These are phyloP conservation scores for Theocolax elegans DNA, from an alignment of 1,140 invertebrate genomes.

Conservation along the genomic window DNA sequence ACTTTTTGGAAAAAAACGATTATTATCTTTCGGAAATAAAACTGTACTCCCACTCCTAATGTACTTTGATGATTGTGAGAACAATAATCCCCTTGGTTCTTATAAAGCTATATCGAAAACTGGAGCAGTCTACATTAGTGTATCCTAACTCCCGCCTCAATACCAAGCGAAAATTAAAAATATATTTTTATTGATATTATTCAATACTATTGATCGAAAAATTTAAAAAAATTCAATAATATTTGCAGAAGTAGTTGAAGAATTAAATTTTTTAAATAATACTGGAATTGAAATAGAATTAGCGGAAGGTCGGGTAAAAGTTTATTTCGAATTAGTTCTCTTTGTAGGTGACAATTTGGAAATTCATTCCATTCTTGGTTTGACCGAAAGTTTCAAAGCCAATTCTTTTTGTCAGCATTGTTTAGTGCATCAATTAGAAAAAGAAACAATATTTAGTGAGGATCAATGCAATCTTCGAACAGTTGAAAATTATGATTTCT, in stretches of 20 bases:
- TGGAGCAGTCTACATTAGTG: neutral
- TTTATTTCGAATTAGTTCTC: neutral
- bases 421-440: neutral
- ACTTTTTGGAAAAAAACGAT: neutral
- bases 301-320: neutral
- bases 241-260: neutral
- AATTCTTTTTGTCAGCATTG: constrained; percentile 14
- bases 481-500: constrained; percentile 37
- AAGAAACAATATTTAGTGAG: neutral
- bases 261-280: neutral
- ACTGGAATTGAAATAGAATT: neutral
- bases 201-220: constrained; percentile 8
- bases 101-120: neutral
- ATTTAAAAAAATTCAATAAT: constrained; percentile 1
- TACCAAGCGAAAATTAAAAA: constrained; percentile 11
- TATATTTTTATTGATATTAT: too few species aligned
- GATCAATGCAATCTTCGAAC: constrained; percentile 7
- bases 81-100: constrained; percentile 17
- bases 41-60: constrained; percentile 1
- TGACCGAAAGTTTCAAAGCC: constrained; percentile 36
- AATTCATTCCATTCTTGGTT: constrained; percentile 39
- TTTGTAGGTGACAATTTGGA: neutral
- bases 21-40: neutral
- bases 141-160: neutral
- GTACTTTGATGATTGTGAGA: too few species aligned